A percentile compares a stretch with the other conserved stretches of the same genome.
phyloP scores from a whole-genome alignment of 2,797 vertebrate species.

The Trachops cirrhosus region DNA sequence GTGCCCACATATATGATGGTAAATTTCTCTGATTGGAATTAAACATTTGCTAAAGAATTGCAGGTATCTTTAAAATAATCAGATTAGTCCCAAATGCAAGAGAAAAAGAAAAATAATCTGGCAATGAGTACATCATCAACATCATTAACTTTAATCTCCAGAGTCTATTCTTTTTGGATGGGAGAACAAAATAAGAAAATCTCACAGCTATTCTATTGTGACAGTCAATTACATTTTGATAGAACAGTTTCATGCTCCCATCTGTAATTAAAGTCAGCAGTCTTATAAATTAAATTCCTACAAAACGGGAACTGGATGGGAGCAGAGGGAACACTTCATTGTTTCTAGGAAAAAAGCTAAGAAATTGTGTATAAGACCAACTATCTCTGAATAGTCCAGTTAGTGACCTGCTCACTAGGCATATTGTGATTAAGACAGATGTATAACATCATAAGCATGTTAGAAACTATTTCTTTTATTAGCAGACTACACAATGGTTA shows the following conservation, averaged over 20 bases:
- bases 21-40: slow-evolving; percentile 31
- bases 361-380: slow-evolving; percentile 51
- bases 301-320: slow-evolving; percentile 56
- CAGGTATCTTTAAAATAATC: slow-evolving; percentile 64
- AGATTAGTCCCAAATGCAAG: slow-evolving; percentile 56
- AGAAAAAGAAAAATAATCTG: slow-evolving; percentile 69
- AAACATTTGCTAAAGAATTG: slow-evolving; percentile 58
- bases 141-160: slow-evolving; percentile 67
- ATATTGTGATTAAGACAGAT: background rate
- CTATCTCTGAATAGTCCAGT: slow-evolving; percentile 1
- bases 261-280: slow-evolving; percentile 75
- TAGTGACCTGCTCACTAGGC: slow-evolving; percentile 22
- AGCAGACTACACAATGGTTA: background rate
- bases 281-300: slow-evolving; percentile 74
- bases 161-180: slow-evolving; percentile 61
- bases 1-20: background rate
- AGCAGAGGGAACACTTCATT: slow-evolving; percentile 57
- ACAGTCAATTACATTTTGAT: slow-evolving; percentile 74
- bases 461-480: slow-evolving; percentile 13
- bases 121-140: slow-evolving; percentile 61
- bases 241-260: slow-evolving; percentile 65
- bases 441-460: background rate
- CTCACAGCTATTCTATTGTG: slow-evolving; percentile 71
- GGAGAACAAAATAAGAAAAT: slow-evolving; percentile 62
- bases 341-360: slow-evolving; percentile 52